Evolutionary conservation across 2,797 vertebrate species (phyloP).

Genomic region (Masticophis lateralis): DNA sequence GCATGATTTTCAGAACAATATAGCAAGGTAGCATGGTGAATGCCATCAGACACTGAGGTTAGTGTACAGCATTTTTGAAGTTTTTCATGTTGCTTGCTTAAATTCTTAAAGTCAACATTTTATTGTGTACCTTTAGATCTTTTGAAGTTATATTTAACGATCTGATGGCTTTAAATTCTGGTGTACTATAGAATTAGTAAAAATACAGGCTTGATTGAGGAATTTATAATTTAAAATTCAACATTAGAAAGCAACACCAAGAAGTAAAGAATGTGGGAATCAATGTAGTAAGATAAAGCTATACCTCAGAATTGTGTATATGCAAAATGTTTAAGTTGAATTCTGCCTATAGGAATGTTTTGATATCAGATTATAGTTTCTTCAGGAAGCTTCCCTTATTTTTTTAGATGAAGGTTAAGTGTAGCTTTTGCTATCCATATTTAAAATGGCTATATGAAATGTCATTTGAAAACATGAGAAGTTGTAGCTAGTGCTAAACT

Average conservation of each 20-base stretch:
- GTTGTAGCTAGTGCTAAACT: background rate
- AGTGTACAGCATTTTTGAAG: slow-evolving; percentile 4
- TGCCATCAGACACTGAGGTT: background rate
- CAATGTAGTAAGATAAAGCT: background rate
- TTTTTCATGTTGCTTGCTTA: background rate
- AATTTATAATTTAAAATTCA: background rate
- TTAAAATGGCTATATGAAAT: background rate
- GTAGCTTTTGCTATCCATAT: background rate
- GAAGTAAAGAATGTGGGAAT: background rate
- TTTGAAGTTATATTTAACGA: background rate
- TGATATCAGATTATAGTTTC: background rate
- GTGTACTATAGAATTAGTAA: background rate
- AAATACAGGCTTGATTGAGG: background rate
- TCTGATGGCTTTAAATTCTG: background rate
- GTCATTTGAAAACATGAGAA: background rate
- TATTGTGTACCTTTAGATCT: background rate
- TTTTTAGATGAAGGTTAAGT: background rate
- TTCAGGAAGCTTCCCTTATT: background rate
- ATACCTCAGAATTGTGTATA: background rate
- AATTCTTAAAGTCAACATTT: background rate
- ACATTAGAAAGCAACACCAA: background rate
- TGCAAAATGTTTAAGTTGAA: background rate
- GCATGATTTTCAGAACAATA: background rate
- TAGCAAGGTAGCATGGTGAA: background rate
- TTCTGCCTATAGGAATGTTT: background rate